Conservation (phyloP, 2,797 vertebrate species). For the Thamnophis elegans region DNA sequence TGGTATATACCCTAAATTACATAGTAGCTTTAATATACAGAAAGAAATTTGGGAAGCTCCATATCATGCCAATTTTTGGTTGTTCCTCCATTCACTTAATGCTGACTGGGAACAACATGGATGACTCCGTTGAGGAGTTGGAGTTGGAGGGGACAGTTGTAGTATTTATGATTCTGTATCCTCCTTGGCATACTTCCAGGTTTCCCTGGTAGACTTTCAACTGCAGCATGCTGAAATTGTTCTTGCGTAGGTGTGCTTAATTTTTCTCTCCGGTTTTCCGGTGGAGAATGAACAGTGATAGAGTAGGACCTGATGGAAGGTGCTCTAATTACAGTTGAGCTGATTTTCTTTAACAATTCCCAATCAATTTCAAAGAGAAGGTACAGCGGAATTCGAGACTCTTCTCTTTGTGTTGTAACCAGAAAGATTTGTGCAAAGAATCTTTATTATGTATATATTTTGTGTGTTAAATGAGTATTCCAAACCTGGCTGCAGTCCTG, state of each 20-base stretch:
- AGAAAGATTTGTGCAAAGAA: neutral
- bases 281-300: neutral
- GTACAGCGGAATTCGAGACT: neutral
- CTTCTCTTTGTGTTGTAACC: neutral
- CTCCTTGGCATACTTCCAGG: neutral
- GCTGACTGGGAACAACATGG: neutral
- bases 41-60: neutral
- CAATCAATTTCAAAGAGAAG: neutral
- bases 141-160: neutral
- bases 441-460: neutral
- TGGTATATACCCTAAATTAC: neutral
- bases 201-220: neutral
- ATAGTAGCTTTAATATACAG: neutral
- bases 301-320: neutral
- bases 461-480: neutral
- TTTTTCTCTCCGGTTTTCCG: neutral
- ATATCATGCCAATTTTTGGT: neutral
- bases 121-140: neutral
- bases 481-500: rapidly evolving
- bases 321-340: neutral
- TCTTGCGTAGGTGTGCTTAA: neutral
- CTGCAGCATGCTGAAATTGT: neutral
- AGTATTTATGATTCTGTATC: neutral
- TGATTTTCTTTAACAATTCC: neutral
- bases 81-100: neutral